A percentile compares a stretch with the other conserved stretches of the same genome.
phyloP scores from a whole-genome alignment of 2,888 invertebrate species.

The Hirtodrosophila duncani region DNA sequence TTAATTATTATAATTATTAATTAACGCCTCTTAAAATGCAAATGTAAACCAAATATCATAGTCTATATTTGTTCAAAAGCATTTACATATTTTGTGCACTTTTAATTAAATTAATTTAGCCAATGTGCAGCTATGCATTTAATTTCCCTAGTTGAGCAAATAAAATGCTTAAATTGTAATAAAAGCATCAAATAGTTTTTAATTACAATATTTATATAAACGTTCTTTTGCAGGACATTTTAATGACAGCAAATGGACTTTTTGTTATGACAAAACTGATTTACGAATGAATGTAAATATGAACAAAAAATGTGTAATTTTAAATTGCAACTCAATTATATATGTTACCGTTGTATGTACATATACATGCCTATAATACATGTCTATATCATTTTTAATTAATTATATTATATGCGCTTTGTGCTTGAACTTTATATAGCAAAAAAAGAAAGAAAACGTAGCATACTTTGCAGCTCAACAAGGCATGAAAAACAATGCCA shows the following conservation, averaged over 20 bases:
- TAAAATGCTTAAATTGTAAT: slow-evolving; percentile 24
- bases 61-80: neutral
- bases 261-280: too few relatives aligned
- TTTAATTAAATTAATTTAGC: slow-evolving; percentile 33
- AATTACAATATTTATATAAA: too few relatives aligned
- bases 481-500: slow-evolving; percentile 18
- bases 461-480: slow-evolving; percentile 19
- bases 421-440: too few relatives aligned
- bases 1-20: neutral
- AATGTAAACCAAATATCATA: too few relatives aligned
- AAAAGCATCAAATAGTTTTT: neutral
- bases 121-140: slow-evolving; percentile 14
- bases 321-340: too few relatives aligned
- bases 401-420: neutral
- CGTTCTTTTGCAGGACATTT: too few relatives aligned
- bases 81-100: slow-evolving; percentile 10
- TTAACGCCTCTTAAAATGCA: too few relatives aligned
- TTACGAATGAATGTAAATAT: neutral
- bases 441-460: too few relatives aligned
- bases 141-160: slow-evolving; percentile 6
- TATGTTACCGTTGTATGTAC: too few relatives aligned
- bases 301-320: neutral
- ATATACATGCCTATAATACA: too few relatives aligned
- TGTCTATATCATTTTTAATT: too few relatives aligned
- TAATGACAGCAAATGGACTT: too few relatives aligned